Percentiles rank a stretch among this genome's conserved stretches.
Evolutionary conservation across 1,140 invertebrate genomes (phyloP).

Genomic region (Lordiphosa clarofinis): DNA sequence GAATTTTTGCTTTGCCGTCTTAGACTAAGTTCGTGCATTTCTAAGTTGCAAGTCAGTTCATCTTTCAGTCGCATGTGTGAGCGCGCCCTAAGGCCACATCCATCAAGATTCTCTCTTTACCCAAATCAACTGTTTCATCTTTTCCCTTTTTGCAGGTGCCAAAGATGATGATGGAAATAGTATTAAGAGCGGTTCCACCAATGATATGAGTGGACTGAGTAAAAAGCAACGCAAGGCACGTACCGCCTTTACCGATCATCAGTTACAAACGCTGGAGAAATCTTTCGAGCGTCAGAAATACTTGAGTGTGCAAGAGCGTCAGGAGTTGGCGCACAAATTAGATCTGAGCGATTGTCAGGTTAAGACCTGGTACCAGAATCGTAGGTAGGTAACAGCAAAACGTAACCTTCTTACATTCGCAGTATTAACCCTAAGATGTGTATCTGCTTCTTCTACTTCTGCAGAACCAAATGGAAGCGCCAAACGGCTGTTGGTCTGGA

Average conservation of each 20-base stretch:
- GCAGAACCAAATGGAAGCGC: conserved; percentile 99
- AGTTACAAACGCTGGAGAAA: conserved; percentile 97
- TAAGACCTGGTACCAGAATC: conserved; percentile 99
- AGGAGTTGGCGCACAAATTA: conserved; percentile 98
- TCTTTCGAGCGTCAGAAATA: conserved; percentile 99
- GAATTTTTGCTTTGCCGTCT: too few species aligned
- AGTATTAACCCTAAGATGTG: too few species aligned
- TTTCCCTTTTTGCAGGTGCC: conserved; percentile 53
- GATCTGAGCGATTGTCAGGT: conserved; percentile 99
- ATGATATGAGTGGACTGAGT: conserved; percentile 81
- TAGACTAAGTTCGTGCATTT: too few species aligned
- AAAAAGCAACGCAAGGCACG: conserved; percentile 99
- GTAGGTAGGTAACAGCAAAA: conserved; percentile 87
- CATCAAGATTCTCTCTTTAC: too few species aligned
- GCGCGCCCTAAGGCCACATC: too few species aligned
- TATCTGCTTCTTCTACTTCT: conserved; percentile 16
- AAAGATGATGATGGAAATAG: conserved; percentile 79
- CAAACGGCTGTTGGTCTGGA: conserved; percentile 98
- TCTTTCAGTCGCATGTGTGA: too few species aligned
- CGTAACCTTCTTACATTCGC: not conserved
- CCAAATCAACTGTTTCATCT: not conserved
- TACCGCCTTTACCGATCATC: conserved; percentile 99
- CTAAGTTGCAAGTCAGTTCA: too few species aligned
- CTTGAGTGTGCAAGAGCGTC: conserved; percentile 98
- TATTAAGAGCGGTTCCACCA: conserved; percentile 78